Evolutionary conservation across 2,888 invertebrate species (phyloP), one percentile per base, ranked within the genome.

Genomic region (Eristalis arbustorum): DNA sequence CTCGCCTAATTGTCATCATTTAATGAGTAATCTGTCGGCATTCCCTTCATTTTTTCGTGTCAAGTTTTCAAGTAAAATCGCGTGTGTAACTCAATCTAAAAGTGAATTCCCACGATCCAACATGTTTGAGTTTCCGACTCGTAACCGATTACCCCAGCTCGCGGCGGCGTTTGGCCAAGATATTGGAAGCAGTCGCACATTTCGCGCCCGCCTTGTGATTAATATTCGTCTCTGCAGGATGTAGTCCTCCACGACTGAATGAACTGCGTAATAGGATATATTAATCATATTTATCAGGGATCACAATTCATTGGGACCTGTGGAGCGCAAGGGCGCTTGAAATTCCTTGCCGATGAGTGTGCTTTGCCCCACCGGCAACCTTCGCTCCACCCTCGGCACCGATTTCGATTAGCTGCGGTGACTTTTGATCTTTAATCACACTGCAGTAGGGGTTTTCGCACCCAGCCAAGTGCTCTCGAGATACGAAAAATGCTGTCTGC

Each of bases 221-320:
- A 77, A 25, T 77, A 77, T 69, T 77, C 76, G 69, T 56, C 69
- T 69, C 56, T 66, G 40, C 66, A 40, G 74, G 59, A 75, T 59
- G 66, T 67, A 11, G 42, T 28, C 22, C 34, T 56, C 34, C 56
- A 37, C 62, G 28, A 67, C 75, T 67, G 75, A 75, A 75, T 42
- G 22, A 67, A 23, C 61, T n/a, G 22, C 28, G 59, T 31, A 67
- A 75, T 34, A 67, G 13, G 37, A 68, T 61, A 49, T 61, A 76
- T 77, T 76, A 68, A 76, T 68, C 75, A 67, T 40, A 59, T 42
- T 75, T 42, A 75, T 74, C 67, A 75, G 49, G 66, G 14, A 59
- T 56, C 73, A 31, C 66, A 67, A 67, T 31, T 75, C 59, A 25
- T 28, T 69, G 22, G 63, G 37, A 37, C 56, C 25, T 18, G 18